A percentile compares a stretch with the other conserved stretches of the same genome.
Evolutionary conservation across 1,140 invertebrate genomes (phyloP).

Genomic region (Chelonus insularis): DNA sequence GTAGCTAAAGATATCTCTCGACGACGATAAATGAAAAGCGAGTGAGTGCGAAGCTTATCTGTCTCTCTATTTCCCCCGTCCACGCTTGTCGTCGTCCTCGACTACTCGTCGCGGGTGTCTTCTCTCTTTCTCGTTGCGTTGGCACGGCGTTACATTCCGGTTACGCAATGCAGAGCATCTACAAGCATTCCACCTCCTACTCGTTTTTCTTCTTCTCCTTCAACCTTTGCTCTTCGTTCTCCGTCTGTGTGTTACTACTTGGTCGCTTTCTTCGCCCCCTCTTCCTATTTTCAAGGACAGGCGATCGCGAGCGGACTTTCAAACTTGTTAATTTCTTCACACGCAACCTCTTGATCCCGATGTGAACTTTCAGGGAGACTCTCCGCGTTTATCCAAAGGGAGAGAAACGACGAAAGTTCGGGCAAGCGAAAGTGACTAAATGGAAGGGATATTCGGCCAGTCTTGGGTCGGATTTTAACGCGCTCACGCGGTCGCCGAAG

Average conservation of each 20-base stretch:
- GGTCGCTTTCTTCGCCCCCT: not conserved
- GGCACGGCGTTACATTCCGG: slow-evolving; percentile 25
- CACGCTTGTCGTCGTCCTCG: slow-evolving; percentile 13
- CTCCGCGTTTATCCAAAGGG: slow-evolving; percentile 6
- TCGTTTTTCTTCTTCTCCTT: slow-evolving; percentile 15
- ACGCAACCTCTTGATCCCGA: not conserved
- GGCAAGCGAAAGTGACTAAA: slow-evolving; percentile 18
- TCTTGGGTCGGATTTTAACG: slow-evolving; percentile 55
- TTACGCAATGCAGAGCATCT: slow-evolving; percentile 26
- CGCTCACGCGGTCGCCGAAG: slow-evolving; percentile 49
- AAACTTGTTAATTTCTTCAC: not conserved
- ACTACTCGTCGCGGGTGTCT: not conserved
- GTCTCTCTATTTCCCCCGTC: slow-evolving; percentile 13
- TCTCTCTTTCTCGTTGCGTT: slow-evolving; percentile 23
- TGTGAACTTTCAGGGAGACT: not conserved
- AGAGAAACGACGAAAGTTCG: slow-evolving; percentile 18
- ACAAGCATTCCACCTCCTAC: slow-evolving; percentile 21
- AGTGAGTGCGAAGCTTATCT: slow-evolving; percentile 3
- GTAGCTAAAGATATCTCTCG: not conserved
- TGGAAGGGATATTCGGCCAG: slow-evolving; percentile 47
- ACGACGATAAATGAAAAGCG: slow-evolving; percentile 4
- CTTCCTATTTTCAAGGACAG: slow-evolving; percentile 4
- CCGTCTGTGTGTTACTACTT: not conserved
- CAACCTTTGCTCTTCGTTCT: not conserved
- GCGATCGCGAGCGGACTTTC: not conserved